Base-by-base conservation (phyloP, 2,888 invertebrate genomes). In the Osedax fenrisi region DNA sequence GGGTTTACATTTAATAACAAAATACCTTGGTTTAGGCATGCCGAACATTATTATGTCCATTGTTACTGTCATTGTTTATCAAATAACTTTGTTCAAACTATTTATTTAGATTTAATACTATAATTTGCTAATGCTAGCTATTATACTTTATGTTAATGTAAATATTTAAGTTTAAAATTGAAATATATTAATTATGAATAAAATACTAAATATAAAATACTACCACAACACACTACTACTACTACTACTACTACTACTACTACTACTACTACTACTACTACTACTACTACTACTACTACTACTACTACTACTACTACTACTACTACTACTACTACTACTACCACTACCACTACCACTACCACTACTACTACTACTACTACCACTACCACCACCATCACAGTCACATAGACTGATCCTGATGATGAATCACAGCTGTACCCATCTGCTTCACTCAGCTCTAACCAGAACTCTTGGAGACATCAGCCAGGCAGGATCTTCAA, bases 371-470 rank as follows among this genome's bases (percentile, higher is more conserved):
- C 67, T 67, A 10, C 67, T 67, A 10, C 67, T 67, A 0, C 22
- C 24, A 21, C 24, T 25, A 23, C 67, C n/a, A 25, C 67, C 24
- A 10, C 67, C 24, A 25, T 24, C 24, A 10, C 22, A 2, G 26
- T 24, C 24, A 10, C 67, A 23, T 3, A 21, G 21, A 67, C 67
- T 67, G 26, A 3, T 17, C 21, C 67, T 67, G n/a, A n/a, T n/a
- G n/a, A n/a, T n/a, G n/a, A n/a, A n/a, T n/a, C 98, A 98, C 95
- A 98, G 85, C 92, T 96, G 94, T 26, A 98, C 98, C 0, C 98
- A 98, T 85, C 89, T 94, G 22, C 87, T 98, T 3, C 96, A 97
- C 86, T 92, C 90, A 85, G 92, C 92, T 17, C 86, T 98, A 74
- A 88, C 94, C 75, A 89, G 90, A 83, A 92, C 95, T 25, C 87